Evolutionary conservation across 2,797 vertebrate genomes (phyloP).

Genomic region (Pelochelys cantorii): DNA sequence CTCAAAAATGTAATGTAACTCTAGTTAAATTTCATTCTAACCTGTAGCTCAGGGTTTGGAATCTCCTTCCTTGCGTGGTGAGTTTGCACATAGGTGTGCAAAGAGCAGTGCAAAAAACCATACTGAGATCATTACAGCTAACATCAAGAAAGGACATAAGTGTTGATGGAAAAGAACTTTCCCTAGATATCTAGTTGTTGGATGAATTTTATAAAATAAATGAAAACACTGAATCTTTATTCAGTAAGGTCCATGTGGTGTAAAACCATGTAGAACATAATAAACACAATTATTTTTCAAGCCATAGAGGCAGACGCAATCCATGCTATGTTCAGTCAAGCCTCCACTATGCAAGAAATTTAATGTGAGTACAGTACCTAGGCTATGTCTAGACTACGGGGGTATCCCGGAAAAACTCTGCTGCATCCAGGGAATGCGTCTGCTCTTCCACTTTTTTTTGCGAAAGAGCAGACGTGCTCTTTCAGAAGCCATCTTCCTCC

Average conservation of each 20-base stretch:
- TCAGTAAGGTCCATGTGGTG: accelerated
- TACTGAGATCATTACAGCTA: not conserved
- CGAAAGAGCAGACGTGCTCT: no score
- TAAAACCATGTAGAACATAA: not conserved
- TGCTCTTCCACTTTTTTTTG: no score
- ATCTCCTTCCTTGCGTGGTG: not conserved
- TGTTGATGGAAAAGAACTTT: not conserved
- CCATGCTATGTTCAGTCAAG: not conserved
- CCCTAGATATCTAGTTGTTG: not conserved
- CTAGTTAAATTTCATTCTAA: not conserved
- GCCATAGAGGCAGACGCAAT: not conserved
- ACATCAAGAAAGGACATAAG: not conserved
- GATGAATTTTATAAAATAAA: not conserved
- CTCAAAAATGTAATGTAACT: not conserved
- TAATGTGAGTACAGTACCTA: not conserved
- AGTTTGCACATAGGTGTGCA: not conserved
- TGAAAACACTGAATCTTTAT: accelerated
- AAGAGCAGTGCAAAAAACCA: not conserved
- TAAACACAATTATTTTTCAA: not conserved
- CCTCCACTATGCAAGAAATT: not conserved
- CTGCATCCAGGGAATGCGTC: no score
- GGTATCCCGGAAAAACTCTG: no score
- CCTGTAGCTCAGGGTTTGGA: accelerated
- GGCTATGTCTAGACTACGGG: no score
- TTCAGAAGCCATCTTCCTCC: no score